Conservation (phyloP, 2,797 vertebrate species). For the Danionella dracula region DNA sequence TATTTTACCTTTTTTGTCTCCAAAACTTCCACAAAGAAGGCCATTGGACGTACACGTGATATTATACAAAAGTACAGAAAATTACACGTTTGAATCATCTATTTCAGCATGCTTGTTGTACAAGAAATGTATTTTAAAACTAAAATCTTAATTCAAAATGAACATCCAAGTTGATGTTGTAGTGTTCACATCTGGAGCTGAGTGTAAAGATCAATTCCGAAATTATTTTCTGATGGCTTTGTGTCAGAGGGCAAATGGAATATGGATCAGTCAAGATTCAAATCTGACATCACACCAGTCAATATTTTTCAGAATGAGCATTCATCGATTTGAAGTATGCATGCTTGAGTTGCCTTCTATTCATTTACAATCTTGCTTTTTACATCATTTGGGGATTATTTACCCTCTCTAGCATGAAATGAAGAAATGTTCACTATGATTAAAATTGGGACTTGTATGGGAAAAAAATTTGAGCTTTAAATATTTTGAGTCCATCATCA, state of each 20-base stretch:
- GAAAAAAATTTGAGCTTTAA: conserved; percentile 4
- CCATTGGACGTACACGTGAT: too few relatives aligned
- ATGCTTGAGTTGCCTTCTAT: conserved; percentile 9
- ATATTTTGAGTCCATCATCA: conserved; percentile 20
- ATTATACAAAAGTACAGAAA: too few relatives aligned
- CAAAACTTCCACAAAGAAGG: too few relatives aligned
- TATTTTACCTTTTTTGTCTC: too few relatives aligned
- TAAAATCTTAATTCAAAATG: too few relatives aligned
- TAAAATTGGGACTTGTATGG: conserved; percentile 10
- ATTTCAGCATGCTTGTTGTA: too few relatives aligned
- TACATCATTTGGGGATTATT: neutral
- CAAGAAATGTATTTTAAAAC: too few relatives aligned
- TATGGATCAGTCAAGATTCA: conserved; percentile 41
- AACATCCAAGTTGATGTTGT: too few relatives aligned
- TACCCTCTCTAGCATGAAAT: neutral
- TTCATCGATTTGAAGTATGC: conserved; percentile 35
- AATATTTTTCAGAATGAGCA: conserved; percentile 29
- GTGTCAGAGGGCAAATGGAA: conserved; percentile 41
- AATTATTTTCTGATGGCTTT: conserved; percentile 34
- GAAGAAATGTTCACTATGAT: conserved; percentile 24
- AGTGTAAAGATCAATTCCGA: conserved; percentile 27
- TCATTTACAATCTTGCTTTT: conserved; percentile 16
- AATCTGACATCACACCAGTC: conserved; percentile 40
- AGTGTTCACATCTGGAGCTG: too few relatives aligned
- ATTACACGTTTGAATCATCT: too few relatives aligned